These are phyloP conservation scores for Drosophila mercatorum DNA, from an alignment of 2,888 invertebrate species.

Conservation along the genomic window DNA sequence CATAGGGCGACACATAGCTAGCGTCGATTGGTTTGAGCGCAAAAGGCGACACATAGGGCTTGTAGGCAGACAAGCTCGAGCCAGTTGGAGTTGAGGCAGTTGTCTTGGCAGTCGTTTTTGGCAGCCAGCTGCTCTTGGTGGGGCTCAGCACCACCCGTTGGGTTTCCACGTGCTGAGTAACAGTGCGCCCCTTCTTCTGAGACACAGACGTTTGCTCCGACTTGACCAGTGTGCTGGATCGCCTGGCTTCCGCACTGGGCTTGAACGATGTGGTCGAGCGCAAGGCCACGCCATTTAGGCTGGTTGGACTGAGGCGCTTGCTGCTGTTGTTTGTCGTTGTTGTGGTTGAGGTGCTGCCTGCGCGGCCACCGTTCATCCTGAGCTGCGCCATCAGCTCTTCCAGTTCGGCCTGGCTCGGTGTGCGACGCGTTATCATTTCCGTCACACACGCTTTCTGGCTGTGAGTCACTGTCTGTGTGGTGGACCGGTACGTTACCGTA, in stretches of 20 bases:
- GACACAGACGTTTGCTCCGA: constrained; percentile 73
- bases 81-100: background rate
- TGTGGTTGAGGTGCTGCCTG: background rate
- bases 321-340: constrained; percentile 17
- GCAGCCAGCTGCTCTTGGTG: background rate
- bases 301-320: background rate
- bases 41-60: constrained; percentile 1
- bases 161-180: constrained; percentile 74
- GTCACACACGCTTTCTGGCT: constrained; percentile 62
- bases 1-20: constrained; percentile 21
- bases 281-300: constrained; percentile 5
- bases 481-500: constrained; percentile 25
- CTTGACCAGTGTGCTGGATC: constrained; percentile 38
- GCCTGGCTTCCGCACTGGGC: constrained; percentile 7
- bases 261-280: constrained; percentile 15
- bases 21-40: constrained; percentile 1
- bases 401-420: constrained; percentile 51
- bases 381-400: constrained; percentile 28
- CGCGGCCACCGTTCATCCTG: background rate
- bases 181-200: constrained; percentile 72
- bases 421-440: constrained; percentile 1
- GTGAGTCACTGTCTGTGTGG: constrained; percentile 81
- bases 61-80: constrained; percentile 8
- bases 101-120: background rate
- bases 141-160: constrained; percentile 6